Percentiles rank a stretch among this genome's conserved stretches.
Conservation (phyloP, 2,797 vertebrate genomes). For the Scarus forsteni region DNA sequence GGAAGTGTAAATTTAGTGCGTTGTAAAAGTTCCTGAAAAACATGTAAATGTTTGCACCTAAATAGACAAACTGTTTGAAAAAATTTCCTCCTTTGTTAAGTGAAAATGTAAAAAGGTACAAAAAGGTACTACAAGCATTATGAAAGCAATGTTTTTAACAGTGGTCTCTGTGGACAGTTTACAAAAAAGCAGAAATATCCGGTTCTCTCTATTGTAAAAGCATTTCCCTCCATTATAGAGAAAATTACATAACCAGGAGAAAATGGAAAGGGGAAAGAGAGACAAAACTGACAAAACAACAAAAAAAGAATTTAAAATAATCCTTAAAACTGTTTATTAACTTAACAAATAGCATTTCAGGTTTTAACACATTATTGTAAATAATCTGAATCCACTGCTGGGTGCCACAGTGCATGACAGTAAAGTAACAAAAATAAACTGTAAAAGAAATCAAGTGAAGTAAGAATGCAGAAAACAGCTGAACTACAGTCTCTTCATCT, state of each 20-base stretch:
- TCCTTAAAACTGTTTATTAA: not conserved
- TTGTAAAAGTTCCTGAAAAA: not conserved
- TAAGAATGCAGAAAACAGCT: constrained; percentile 54
- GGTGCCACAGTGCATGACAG: not conserved
- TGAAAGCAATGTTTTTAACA: not conserved
- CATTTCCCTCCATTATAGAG: constrained; percentile 2
- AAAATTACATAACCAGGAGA: not conserved
- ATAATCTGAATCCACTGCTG: not conserved
- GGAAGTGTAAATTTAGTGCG: not conserved
- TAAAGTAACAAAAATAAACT: not conserved
- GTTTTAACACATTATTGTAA: not conserved
- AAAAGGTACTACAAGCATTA: not conserved
- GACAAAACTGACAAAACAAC: not conserved
- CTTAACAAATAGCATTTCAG: not conserved
- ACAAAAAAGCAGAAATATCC: constrained; percentile 1
- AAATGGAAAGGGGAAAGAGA: not conserved
- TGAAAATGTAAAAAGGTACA: not conserved
- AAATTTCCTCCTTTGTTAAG: not conserved
- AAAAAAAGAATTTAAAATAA: not conserved
- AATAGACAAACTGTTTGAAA: not conserved
- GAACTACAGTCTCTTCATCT: constrained; percentile 38
- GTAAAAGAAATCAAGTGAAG: not conserved
- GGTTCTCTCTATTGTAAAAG: constrained; percentile 32
- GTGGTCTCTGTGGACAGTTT: not conserved
- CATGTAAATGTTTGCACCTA: not conserved